A percentile compares a stretch with the other conserved stretches of the same genome.
phyloP scores from a whole-genome alignment of 2,797 vertebrate species.

The Sparus aurata region DNA sequence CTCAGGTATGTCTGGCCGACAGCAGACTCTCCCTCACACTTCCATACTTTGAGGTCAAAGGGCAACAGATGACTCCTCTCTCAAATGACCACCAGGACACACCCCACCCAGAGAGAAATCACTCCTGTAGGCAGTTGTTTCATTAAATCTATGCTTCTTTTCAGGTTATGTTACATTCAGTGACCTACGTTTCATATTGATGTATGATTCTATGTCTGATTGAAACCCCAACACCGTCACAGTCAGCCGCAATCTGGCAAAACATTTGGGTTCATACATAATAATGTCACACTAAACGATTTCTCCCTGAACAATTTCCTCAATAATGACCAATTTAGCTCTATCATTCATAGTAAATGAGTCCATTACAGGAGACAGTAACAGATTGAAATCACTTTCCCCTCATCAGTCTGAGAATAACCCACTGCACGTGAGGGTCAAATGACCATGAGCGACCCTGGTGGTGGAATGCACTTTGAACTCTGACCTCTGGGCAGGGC shows the following conservation, averaged over 20 bases:
- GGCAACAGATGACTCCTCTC: constrained; percentile 72
- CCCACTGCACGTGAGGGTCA: constrained; percentile 44
- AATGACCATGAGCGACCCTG: constrained; percentile 60
- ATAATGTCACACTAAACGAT: constrained; percentile 17
- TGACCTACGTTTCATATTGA: constrained; percentile 19
- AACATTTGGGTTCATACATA: constrained; percentile 41
- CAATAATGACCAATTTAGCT: constrained; percentile 60
- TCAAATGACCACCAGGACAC: constrained; percentile 54
- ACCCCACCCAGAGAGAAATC: constrained; percentile 16
- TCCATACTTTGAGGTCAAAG: constrained; percentile 62
- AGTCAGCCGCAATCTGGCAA: constrained; percentile 15
- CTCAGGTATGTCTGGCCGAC: constrained; percentile 53
- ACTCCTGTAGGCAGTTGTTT: constrained; percentile 33
- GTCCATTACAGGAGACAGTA: constrained; percentile 50
- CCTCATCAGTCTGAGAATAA: constrained; percentile 71
- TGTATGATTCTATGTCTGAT: constrained; percentile 23
- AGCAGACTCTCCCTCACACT: constrained; percentile 49
- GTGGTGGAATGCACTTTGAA: constrained; percentile 69
- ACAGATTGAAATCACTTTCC: constrained; percentile 60
- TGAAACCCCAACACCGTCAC: constrained; percentile 25
- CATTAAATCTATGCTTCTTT: constrained; percentile 19
- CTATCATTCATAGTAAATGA: constrained; percentile 64
- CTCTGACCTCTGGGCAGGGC: constrained; percentile 72
- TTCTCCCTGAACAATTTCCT: constrained; percentile 28
- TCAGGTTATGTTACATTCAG: constrained; percentile 1